Conservation (phyloP, 2,113 vertebrate genomes). For the Myocastor coypus region DNA sequence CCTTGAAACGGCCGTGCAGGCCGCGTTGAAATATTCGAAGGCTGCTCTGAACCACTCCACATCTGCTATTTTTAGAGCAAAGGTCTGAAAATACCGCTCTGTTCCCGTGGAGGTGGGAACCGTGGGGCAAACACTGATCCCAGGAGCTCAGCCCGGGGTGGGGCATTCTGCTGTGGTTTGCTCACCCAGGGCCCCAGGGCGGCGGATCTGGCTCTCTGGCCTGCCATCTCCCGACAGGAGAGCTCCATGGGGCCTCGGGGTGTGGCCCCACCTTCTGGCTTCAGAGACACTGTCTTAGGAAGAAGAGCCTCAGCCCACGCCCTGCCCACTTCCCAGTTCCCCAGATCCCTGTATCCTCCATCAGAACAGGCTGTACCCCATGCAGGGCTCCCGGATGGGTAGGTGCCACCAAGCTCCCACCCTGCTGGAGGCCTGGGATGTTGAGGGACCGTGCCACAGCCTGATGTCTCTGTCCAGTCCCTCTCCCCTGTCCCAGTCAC, state of each 20-base stretch:
- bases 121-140: background rate
- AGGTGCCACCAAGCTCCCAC: background rate
- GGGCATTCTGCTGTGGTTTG: background rate
- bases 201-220: background rate
- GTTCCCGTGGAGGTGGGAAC: background rate
- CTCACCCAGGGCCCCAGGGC: background rate
- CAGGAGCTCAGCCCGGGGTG: background rate
- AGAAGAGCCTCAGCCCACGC: background rate
- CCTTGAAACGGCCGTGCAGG: background rate
- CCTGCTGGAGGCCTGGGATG: too few species aligned
- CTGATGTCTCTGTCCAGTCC: rapidly evolving
- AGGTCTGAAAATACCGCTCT: background rate
- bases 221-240: background rate
- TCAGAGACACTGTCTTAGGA: background rate
- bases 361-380: background rate
- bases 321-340: rapidly evolving
- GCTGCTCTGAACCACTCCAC: background rate
- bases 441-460: rapidly evolving
- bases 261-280: background rate
- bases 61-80: constrained; percentile 8
- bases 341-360: rapidly evolving
- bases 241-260: rapidly evolving
- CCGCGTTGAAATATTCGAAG: background rate
- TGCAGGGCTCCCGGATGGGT: rapidly evolving
- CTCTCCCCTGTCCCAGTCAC: background rate